Percentiles rank a stretch among this genome's conserved stretches.
phyloP scores from a whole-genome alignment of 2,797 vertebrate genomes.

The Cryptoprocta ferox region DNA sequence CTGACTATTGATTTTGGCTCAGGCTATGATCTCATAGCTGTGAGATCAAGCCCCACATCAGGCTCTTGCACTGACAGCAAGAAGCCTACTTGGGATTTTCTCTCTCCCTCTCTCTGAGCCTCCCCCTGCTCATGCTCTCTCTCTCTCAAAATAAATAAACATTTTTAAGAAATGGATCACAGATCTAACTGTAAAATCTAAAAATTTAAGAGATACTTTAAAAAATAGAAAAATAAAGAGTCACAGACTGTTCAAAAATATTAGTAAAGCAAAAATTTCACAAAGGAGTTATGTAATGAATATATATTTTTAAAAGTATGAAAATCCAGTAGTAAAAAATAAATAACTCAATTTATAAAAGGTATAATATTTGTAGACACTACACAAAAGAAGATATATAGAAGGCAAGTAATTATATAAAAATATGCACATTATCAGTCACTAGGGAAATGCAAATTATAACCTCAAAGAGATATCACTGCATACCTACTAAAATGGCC shows the following conservation, averaged over 20 bases:
- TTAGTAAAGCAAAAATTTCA: background rate
- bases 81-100: too few species aligned
- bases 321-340: background rate
- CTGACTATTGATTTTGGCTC: too few species aligned
- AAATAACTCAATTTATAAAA: background rate
- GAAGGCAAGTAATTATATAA: background rate
- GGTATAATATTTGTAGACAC: background rate
- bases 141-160: too few species aligned
- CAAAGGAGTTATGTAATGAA: background rate
- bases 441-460: background rate
- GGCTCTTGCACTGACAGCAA: too few species aligned
- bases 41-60: too few species aligned
- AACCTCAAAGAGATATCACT: background rate
- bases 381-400: background rate
- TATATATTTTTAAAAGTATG: background rate
- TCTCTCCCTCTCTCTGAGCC: too few species aligned
- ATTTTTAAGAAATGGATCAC: background rate
- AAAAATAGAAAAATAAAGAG: background rate
- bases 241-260: background rate
- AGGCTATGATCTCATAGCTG: too few species aligned
- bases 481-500: background rate
- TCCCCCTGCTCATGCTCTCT: too few species aligned
- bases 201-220: background rate
- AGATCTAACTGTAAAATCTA: background rate
- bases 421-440: background rate